Evolutionary conservation across 2,113 vertebrate genomes (phyloP).

Genomic region (Hymenochirus boettgeri): DNA sequence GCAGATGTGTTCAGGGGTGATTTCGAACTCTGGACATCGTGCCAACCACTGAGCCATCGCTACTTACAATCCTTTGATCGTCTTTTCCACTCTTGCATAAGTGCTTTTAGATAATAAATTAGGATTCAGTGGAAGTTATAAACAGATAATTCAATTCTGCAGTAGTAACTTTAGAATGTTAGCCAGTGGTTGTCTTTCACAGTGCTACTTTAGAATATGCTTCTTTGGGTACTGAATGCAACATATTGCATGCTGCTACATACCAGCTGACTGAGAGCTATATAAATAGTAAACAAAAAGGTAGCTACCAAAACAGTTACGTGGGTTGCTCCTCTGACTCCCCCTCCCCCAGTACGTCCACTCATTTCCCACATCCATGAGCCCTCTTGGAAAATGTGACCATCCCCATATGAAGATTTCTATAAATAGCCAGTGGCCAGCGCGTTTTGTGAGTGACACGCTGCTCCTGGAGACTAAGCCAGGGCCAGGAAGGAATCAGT

Average conservation of each 20-base stretch:
- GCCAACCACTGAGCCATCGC: too few species aligned
- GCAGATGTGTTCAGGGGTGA: too few species aligned
- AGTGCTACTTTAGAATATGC: neutral
- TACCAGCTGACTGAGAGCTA: neutral
- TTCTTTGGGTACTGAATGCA: neutral
- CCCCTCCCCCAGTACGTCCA: slow-evolving; percentile 31
- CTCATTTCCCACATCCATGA: slow-evolving; percentile 25
- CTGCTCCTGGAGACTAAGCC: slow-evolving; percentile 34
- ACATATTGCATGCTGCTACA: neutral
- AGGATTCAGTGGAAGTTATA: too few species aligned
- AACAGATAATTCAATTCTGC: too few species aligned
- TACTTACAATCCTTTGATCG: too few species aligned
- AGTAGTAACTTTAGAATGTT: too few species aligned
- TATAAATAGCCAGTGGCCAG: slow-evolving; percentile 40
- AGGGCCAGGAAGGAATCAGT: slow-evolving; percentile 29
- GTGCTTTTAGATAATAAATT: too few species aligned
- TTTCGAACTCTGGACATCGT: too few species aligned
- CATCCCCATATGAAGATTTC: slow-evolving; percentile 20
- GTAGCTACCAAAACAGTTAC: slow-evolving; percentile 39
- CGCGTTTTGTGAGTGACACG: slow-evolving; percentile 35
- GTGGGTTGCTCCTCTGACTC: slow-evolving; percentile 16
- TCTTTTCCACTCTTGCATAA: too few species aligned
- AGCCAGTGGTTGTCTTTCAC: too few species aligned
- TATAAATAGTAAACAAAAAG: slow-evolving; percentile 35
- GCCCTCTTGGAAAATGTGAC: slow-evolving; percentile 40